Conservation (phyloP, 2,888 invertebrate species). For the Phyto melanocephala region DNA sequence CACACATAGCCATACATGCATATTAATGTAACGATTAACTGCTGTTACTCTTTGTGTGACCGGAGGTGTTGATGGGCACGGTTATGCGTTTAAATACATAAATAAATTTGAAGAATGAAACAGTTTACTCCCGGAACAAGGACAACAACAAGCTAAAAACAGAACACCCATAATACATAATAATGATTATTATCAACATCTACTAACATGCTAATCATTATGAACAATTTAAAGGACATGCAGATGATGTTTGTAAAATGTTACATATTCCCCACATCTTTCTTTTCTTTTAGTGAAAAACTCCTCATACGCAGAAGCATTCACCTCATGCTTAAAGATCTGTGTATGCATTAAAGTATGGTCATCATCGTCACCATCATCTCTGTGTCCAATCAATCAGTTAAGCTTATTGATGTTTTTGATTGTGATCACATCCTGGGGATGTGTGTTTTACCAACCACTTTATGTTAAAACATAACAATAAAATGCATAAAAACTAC, state of each 20-base stretch:
- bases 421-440: slow-evolving; percentile 61
- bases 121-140: neutral
- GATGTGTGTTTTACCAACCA: slow-evolving; percentile 61
- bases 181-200: slow-evolving; percentile 48
- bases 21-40: slow-evolving; percentile 47
- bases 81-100: slow-evolving; percentile 63
- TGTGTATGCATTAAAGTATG: neutral
- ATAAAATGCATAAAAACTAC: slow-evolving; percentile 4
- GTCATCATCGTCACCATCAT: slow-evolving; percentile 32
- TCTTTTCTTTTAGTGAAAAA: neutral
- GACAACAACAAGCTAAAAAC: slow-evolving; percentile 41
- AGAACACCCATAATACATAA: slow-evolving; percentile 61
- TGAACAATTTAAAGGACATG: slow-evolving; percentile 44
- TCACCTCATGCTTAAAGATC: no score
- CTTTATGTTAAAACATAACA: slow-evolving; percentile 57
- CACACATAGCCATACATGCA: no score
- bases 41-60: slow-evolving; percentile 44
- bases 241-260: slow-evolving; percentile 5
- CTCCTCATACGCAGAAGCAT: slow-evolving; percentile 30
- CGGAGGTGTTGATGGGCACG: slow-evolving; percentile 64
- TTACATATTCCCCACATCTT: neutral
- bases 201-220: slow-evolving; percentile 6
- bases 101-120: slow-evolving; percentile 31
- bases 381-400: slow-evolving; percentile 59
- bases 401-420: slow-evolving; percentile 65